A percentile compares a stretch with the other conserved stretches of the same genome.
Evolutionary conservation across 2,888 invertebrate species (phyloP).

Genomic region (Drosophila demipolita): DNA sequence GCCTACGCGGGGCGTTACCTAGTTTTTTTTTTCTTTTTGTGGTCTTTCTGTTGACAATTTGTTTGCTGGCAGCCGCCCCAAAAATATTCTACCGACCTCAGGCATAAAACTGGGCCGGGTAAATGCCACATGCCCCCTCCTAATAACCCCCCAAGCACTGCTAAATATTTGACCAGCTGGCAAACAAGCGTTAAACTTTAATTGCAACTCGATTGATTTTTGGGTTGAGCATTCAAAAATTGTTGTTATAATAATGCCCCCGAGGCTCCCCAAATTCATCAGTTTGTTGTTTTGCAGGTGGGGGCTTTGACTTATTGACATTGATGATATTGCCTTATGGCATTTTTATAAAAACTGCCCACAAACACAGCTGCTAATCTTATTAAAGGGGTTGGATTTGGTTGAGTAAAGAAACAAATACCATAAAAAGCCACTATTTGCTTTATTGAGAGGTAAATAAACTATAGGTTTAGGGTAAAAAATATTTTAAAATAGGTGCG

Average conservation of each 20-base stretch:
- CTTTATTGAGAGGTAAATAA: conserved; percentile 8
- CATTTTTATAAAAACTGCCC: conserved; percentile 35
- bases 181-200: conserved; percentile 24
- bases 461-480: neutral
- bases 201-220: conserved; percentile 55
- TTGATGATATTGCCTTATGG: conserved; percentile 32
- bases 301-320: conserved; percentile 30
- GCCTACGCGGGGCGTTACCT: conserved; percentile 62
- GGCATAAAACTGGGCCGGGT: conserved; percentile 23
- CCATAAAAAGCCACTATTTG: conserved; percentile 32
- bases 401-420: conserved; percentile 26
- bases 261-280: neutral
- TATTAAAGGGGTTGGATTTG: conserved; percentile 9
- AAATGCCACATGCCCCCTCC: neutral
- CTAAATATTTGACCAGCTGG: conserved; percentile 56
- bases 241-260: conserved; percentile 39
- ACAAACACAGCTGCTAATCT: conserved; percentile 34
- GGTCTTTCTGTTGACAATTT: conserved; percentile 63
- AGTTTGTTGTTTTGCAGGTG: conserved; percentile 51
- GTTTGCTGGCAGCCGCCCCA: conserved; percentile 58
- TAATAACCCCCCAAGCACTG: neutral
- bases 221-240: conserved; percentile 55
- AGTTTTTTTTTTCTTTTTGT: conserved; percentile 13
- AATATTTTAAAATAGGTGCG: neutral
- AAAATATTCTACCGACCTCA: conserved; percentile 55